Evolutionary conservation across 1,140 invertebrate species (phyloP).

Genomic region (Caenorhabditis remanei): DNA sequence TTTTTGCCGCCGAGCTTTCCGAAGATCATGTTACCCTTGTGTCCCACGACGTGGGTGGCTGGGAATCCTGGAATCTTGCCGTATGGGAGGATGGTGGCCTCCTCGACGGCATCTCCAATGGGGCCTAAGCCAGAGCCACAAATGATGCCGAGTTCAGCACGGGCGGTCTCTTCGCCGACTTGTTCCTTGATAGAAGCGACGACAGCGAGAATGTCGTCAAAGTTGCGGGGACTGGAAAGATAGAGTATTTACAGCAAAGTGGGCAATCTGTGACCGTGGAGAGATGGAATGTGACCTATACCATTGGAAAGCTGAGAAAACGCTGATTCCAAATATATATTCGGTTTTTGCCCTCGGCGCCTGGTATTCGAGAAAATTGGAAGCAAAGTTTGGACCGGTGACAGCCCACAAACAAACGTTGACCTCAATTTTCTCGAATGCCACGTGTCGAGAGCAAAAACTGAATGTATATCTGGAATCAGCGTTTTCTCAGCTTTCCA

Average conservation of each 20-base stretch:
- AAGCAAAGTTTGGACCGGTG: too few relatives aligned
- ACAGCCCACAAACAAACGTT: too few relatives aligned
- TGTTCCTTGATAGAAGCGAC: constrained; percentile 65
- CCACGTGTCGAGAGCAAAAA: not conserved
- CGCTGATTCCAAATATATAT: too few relatives aligned
- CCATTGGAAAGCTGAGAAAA: too few relatives aligned
- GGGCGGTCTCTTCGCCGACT: constrained; percentile 52
- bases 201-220: constrained; percentile 71
- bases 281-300: too few relatives aligned
- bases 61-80: constrained; percentile 75
- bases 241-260: not conserved
- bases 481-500: not conserved
- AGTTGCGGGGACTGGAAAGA: constrained; percentile 72
- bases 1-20: constrained; percentile 70
- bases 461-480: not conserved
- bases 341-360: too few relatives aligned
- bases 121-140: constrained; percentile 76
- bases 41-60: constrained; percentile 69
- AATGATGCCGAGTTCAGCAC: constrained; percentile 71
- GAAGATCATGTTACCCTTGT: constrained; percentile 76
- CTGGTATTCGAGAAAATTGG: too few relatives aligned
- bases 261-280: too few relatives aligned
- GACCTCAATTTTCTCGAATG: not conserved
- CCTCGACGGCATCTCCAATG: constrained; percentile 69
- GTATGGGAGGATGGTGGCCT: constrained; percentile 71